Evolutionary conservation across 1,140 invertebrate species (phyloP), one percentile per base, ranked within the genome.

Genomic region (Ceratina japonica): DNA sequence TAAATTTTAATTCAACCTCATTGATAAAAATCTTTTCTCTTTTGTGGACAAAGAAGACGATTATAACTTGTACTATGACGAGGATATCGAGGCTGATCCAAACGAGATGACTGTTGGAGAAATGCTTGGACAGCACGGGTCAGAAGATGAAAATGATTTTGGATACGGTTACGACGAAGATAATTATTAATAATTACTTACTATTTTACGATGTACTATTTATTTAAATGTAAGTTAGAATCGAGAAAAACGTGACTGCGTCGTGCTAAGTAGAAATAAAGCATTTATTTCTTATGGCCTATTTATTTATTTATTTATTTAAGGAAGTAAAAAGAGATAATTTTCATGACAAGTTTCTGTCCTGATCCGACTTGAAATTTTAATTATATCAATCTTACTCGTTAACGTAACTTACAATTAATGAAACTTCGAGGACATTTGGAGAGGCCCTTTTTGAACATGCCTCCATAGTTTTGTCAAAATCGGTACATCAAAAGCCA

Each of bases 61-160:
- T 61, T 91, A 92, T 58, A 83, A 91, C 37, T 44, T 44, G 10
- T 44, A 44, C 10, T 44, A 44, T n/a, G 93, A 93, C 49, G 91
- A 92, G 54, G 92, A 91, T 10, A 89, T 89, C n/a, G 89, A 91
- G 61, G 70, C 75, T 68, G 91, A 92, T 64, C 73, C 86, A 13
- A 89, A 90, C 22, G 91, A 91, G 82, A 90, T 94, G 80, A 93
- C 92, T 51, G 90, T 93, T 22, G 90, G 92, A 37, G 88, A 93
- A 69, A 90, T 94, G 83, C 88, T 94, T 44, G 90, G 90, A 74
- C 86, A 90, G n/a, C 69, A 69, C n/a, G 81, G 27, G 10, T 64
- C 69, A 27, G 91, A 91, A 69, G 88, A 89, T 56, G 91, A 89
- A 5, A 88, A 92, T 76, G 90, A 86, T 15, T 90, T 89, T 61